Evolutionary conservation across 2,113 vertebrate species (phyloP), one percentile per base, ranked within the genome.

Genomic region (Rhombomys opimus): DNA sequence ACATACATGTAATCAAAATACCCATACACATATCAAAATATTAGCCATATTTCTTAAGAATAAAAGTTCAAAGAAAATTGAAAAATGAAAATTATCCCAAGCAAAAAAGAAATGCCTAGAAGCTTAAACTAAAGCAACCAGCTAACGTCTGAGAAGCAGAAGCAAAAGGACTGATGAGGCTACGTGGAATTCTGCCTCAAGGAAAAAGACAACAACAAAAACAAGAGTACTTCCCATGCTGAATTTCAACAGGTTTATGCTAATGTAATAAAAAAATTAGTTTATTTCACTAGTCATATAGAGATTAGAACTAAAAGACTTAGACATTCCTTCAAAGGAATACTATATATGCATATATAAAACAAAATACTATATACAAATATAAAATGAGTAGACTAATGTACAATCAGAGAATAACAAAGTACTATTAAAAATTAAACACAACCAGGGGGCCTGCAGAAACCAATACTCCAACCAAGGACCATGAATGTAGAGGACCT

Each of bases 21-120:
- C 75, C 25, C 25, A 63, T 17, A 85, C 27, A 65, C 81, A 41
- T 46, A 41, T 30, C 57, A 65, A 63, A 59, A 84, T 63, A 84
- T 63, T 22, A 54, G n/a, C 52, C 52, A 81, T 81, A 57, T 57
- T 81, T 81, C 89, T 93, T 46, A 93, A 88, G 59, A 96, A 82
- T 61, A 63, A 75, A 67, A 17, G 0, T 88, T 87, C n/a, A 90
- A 52, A 46, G n/a, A 70, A 92, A 96, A 93, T 95, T 35, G 8
- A 30, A 59, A 89, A 6, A 32, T 46, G 30, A 82, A 90, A 90
- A 73, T 61, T 67, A 96, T 89, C 95, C 54, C 89, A 96, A 91
- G 4, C 65, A 23, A 96, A 91, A 91, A 46, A 95, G 61, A 27
- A 94, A 93, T 10, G 84, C 22, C 8, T 61, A 95, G 89, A 73